Base-by-base conservation (phyloP, 2,797 vertebrate species). In the Sphenodon punctatus region DNA sequence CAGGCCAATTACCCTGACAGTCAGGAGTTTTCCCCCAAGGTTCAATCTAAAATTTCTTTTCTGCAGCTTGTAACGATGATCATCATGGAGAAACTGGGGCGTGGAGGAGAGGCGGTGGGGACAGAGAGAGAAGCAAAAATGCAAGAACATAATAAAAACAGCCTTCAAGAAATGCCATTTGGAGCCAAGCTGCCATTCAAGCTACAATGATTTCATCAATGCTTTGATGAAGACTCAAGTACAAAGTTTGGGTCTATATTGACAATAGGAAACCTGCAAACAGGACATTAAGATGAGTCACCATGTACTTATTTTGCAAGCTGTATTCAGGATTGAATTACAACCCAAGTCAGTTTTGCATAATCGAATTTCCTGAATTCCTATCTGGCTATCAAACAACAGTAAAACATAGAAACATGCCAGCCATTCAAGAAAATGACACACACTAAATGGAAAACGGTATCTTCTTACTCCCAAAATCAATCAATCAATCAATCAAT, bases 221-320 rank as follows among this genome's bases (percentile, higher is more conserved):
- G 49, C 30, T 73, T 64, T 36, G 20, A 36, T 16, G 58, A 78
- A 60, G 36, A 36, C 38, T n/a, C n/a, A n/a, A n/a, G n/a, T n/a
- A n/a, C n/a, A n/a, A n/a, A n/a, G n/a, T 30, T 14, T 39, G 36
- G 27, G 22, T n/a, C 0, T 2, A 0, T 20, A 7, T 32, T 65
- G 49, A 79, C 84, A 64, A 8, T 39, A 55, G 0, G 1, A 56
- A 32, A 49, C 45, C 1, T 67, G 16, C 36, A 78, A 71, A 11
- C 51, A 2, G 7, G 11, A 12, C 4, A 30, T 2, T 4, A 30
- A 80, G n/a, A 17, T 10, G 36, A 64, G 10, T 48, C 78, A 56
- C 11, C 42, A 3, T 42, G 15, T 10, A 53, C 61, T 75, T 60
- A 6, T 46, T 75, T 30, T 32, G 27, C n/a, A 86, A 80, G 49